These are phyloP conservation scores for Montipora sp. DNA, from an alignment of 64 coral and sea anemone species.

Conservation along the genomic window DNA sequence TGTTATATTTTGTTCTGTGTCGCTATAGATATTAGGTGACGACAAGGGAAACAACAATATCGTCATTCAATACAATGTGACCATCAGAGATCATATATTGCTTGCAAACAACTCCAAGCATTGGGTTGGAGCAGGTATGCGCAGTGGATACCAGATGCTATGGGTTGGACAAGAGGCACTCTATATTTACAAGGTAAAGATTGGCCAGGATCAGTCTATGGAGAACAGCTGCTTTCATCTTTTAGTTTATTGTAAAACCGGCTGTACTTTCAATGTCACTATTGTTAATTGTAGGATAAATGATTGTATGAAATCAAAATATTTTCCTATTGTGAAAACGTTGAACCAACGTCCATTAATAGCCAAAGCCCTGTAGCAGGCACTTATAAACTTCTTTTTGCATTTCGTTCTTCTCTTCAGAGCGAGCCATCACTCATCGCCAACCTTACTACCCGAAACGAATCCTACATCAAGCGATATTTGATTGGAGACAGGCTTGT, in stretches of 20 bases:
- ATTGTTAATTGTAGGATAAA: too few relatives aligned
- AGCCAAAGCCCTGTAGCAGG: too few relatives aligned
- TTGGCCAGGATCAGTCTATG: neutral
- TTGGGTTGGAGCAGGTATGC: conserved; percentile 93
- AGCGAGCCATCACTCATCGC: conserved; percentile 77
- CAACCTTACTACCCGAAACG: conserved; percentile 64
- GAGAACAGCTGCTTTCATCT: too few relatives aligned
- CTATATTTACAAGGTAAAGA: conserved; percentile 73
- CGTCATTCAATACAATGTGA: conserved; percentile 78
- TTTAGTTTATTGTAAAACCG: too few relatives aligned
- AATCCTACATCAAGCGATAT: conserved; percentile 69
- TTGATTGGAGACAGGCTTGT: conserved; percentile 68
- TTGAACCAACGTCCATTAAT: too few relatives aligned
- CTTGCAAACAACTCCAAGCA: conserved; percentile 84
- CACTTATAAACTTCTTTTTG: neutral
- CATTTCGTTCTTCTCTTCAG: conserved; percentile 24
- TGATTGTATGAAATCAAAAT: too few relatives aligned
- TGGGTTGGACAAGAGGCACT: conserved; percentile 93
- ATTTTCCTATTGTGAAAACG: too few relatives aligned
- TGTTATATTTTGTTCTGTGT: neutral
- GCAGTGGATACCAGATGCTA: conserved; percentile 90
- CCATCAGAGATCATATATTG: conserved; percentile 71
- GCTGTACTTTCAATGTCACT: too few relatives aligned
- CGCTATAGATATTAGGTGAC: neutral
- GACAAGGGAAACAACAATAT: conserved; percentile 51